Conservation (phyloP, 2,113 vertebrate genomes). For the Sinocyclocheilus anophthalmus region DNA sequence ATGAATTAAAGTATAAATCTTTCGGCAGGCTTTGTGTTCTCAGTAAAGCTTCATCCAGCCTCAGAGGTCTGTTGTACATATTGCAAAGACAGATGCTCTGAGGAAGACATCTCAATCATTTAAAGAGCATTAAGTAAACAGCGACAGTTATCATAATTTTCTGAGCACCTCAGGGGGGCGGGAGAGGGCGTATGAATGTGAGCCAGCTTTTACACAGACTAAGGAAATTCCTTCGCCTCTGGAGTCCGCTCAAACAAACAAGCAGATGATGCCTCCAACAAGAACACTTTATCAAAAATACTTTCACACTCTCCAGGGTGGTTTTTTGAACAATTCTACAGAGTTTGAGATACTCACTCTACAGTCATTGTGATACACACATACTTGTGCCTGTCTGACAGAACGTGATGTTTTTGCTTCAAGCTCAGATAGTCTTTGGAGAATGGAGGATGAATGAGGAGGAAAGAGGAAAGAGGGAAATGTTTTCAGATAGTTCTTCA, state of each 20-base stretch:
- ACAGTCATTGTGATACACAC: constrained; percentile 8
- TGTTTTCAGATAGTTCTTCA: background rate
- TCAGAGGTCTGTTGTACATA: constrained; percentile 9
- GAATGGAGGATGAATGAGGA: background rate
- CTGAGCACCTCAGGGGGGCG: constrained; percentile 9
- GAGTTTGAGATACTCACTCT: background rate
- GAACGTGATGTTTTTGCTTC: constrained; percentile 16
- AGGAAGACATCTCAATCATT: constrained; percentile 27
- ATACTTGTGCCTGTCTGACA: background rate
- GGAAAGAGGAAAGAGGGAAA: background rate
- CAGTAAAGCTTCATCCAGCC: constrained; percentile 18
- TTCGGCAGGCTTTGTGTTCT: background rate
- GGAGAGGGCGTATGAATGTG: background rate
- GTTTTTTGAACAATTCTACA: background rate
- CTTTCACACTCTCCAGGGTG: constrained; percentile 21
- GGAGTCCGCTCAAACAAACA: constrained; percentile 35
- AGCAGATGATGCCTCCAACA: constrained; percentile 20
- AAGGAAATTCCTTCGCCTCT: constrained; percentile 30
- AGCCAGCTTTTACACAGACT: background rate
- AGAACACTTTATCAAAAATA: constrained; percentile 32
- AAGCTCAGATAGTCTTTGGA: constrained; percentile 25
- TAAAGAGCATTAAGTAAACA: constrained; percentile 31
- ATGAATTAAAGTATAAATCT: constrained; percentile 29
- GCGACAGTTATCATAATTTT: constrained; percentile 33
- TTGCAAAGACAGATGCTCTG: constrained; percentile 15